These are phyloP conservation scores for Octomys mimax DNA, from an alignment of 2,797 vertebrate species.

Conservation along the genomic window DNA sequence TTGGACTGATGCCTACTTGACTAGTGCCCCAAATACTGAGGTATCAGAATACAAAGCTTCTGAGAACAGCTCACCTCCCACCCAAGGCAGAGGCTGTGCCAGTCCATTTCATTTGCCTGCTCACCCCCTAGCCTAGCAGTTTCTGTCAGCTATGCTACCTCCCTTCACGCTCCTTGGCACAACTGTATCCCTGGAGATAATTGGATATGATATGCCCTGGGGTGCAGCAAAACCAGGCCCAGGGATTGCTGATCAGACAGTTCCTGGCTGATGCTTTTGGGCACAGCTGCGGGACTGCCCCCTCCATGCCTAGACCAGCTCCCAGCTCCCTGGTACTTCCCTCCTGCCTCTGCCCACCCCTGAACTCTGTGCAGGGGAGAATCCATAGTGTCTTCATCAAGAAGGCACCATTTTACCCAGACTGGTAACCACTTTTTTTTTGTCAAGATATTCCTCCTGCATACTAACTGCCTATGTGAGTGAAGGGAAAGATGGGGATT, in stretches of 20 bases:
- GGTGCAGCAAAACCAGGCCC: slow-evolving; percentile 62
- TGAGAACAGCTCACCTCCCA: background rate
- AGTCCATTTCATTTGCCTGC: background rate
- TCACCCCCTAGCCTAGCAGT: background rate
- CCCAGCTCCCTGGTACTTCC: background rate
- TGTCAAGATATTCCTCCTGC: slow-evolving; percentile 14
- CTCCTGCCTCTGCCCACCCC: no score
- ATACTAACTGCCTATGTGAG: background rate
- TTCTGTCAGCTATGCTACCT: background rate
- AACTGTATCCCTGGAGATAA: slow-evolving; percentile 63
- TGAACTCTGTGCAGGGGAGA: background rate
- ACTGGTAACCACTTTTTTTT: background rate
- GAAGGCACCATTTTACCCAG: background rate
- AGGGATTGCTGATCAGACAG: slow-evolving; percentile 56
- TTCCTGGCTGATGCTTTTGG: slow-evolving; percentile 15
- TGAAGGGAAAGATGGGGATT: background rate
- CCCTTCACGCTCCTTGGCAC: background rate
- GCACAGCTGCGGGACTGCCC: background rate
- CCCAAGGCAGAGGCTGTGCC: background rate
- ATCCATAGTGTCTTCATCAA: background rate
- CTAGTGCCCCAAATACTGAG: background rate
- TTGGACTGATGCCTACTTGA: background rate
- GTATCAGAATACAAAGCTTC: background rate
- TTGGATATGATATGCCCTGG: slow-evolving; percentile 62
- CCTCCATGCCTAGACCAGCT: background rate